phyloP scores from a whole-genome alignment of 2,888 invertebrate genomes.

The Drosophila trichaetosa region DNA sequence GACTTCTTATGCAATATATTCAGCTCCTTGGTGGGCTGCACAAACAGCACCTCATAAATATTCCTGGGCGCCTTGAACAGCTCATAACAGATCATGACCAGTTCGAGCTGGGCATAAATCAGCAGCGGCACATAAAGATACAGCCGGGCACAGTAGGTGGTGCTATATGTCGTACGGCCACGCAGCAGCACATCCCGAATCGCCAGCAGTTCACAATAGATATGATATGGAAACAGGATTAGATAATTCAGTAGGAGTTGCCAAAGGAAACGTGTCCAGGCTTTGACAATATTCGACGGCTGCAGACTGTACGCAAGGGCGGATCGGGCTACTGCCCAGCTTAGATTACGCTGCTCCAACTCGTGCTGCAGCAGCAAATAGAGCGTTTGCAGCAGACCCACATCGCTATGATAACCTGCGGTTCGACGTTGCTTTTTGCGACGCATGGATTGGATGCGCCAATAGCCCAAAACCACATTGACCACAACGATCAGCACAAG shows the following conservation, averaged over 20 bases:
- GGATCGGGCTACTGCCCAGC: constrained; percentile 83
- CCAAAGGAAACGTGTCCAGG: constrained; percentile 82
- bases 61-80: constrained; percentile 83
- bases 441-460: constrained; percentile 82
- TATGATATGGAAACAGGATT: constrained; percentile 76
- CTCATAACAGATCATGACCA: constrained; percentile 80
- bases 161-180: constrained; percentile 73
- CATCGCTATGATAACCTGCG: constrained; percentile 43
- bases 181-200: constrained; percentile 77
- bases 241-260: constrained; percentile 76
- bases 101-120: constrained; percentile 81
- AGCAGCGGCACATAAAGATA: constrained; percentile 82
- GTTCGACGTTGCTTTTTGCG: constrained; percentile 60
- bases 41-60: constrained; percentile 83
- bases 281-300: constrained; percentile 84
- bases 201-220: constrained; percentile 79
- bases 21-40: constrained; percentile 78
- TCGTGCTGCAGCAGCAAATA: constrained; percentile 84
- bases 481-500: constrained; percentile 88
- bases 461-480: constrained; percentile 88
- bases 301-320: constrained; percentile 85
- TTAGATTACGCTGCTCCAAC: constrained; percentile 78
- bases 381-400: constrained; percentile 59
- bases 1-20: constrained; percentile 83
- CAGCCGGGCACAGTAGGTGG: constrained; percentile 79